These are phyloP conservation scores for Laterallus jamaicensis DNA, from an alignment of 2,113 vertebrate species.

Conservation along the genomic window DNA sequence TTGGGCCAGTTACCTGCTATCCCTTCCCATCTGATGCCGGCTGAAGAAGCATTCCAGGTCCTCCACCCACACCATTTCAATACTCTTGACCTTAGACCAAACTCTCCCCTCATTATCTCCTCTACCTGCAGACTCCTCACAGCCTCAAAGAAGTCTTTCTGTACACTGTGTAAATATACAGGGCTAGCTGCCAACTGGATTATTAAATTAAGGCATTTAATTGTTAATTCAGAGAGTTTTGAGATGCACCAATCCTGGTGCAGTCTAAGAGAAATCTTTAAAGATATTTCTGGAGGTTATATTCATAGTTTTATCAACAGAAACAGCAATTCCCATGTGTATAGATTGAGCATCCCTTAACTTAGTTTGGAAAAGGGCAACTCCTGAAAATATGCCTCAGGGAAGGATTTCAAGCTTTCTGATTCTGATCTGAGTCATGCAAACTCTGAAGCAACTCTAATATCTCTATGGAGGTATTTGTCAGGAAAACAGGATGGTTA, in stretches of 20 bases:
- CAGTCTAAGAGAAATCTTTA: neutral
- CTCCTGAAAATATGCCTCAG: neutral
- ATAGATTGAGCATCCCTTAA: neutral
- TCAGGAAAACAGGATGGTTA: neutral
- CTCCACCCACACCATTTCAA: neutral
- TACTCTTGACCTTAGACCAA: neutral
- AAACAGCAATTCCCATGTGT: neutral
- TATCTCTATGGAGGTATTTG: neutral
- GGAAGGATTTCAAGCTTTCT: neutral
- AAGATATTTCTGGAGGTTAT: neutral
- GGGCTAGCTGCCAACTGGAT: neutral
- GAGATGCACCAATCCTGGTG: neutral
- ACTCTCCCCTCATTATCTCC: neutral
- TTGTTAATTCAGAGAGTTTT: neutral
- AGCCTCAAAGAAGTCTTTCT: neutral
- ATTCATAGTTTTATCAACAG: neutral
- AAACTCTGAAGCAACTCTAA: neutral
- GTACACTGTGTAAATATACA: neutral
- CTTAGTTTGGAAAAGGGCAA: neutral
- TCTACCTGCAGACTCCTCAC: neutral
- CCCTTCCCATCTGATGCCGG: neutral
- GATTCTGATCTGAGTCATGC: neutral
- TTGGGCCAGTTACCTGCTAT: neutral
- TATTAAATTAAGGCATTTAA: neutral
- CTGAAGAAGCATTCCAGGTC: neutral